phyloP scores from a whole-genome alignment of 2,113 vertebrate genomes.

The Polypterus bichir region DNA sequence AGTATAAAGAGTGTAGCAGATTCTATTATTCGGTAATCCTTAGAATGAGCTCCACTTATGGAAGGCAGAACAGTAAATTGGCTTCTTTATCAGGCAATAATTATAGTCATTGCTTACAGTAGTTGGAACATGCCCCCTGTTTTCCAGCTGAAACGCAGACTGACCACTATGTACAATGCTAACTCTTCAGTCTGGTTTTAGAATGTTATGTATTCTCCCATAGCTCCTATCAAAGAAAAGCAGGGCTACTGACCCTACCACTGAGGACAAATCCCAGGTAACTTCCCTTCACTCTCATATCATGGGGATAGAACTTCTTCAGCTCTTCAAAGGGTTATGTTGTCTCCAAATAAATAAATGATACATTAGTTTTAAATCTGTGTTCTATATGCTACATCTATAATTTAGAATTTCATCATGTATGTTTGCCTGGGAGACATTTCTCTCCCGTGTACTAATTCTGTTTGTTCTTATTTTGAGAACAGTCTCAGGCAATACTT shows the following conservation, averaged over 20 bases:
- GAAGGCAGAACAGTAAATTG: too few species aligned
- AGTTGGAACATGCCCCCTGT: too few species aligned
- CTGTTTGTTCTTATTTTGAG: not conserved
- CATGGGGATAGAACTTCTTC: not conserved
- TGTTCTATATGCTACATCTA: not conserved
- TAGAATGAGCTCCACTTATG: too few species aligned
- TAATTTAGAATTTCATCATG: conserved; percentile 4
- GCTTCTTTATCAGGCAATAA: too few species aligned
- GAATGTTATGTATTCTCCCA: not conserved
- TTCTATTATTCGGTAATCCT: too few species aligned
- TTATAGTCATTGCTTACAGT: too few species aligned
- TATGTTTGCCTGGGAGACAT: not conserved
- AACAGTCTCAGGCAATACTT: not conserved
- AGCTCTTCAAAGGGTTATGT: conserved; percentile 3
- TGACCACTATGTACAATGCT: too few species aligned
- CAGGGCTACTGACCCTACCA: not conserved
- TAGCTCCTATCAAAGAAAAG: not conserved
- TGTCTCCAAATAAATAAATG: not conserved
- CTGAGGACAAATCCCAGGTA: not conserved
- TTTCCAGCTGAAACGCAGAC: too few species aligned
- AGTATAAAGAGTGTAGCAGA: too few species aligned
- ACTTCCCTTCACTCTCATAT: not conserved
- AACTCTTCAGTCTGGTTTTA: not conserved
- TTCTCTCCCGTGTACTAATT: not conserved
- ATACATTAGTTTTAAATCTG: not conserved